Evolutionary conservation across 2,888 invertebrate genomes (phyloP), one percentile per base, ranked within the genome.

Genomic region (Pilophorus perplexus): DNA sequence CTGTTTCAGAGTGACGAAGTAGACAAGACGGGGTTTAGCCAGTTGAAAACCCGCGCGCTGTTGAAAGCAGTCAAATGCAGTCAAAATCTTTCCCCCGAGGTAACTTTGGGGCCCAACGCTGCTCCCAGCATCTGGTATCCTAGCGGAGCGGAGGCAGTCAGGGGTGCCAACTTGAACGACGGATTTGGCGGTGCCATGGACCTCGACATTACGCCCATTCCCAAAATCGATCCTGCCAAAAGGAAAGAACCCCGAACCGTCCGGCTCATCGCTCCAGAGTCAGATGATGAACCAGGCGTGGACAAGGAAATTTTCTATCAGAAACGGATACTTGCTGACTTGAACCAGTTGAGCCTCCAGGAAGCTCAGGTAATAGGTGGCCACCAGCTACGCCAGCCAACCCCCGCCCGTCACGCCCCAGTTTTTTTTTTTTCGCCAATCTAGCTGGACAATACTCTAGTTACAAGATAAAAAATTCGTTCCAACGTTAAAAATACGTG

Each of bases 1-100:
- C 48, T 46, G n/a, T 67, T 68, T 14, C 57, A 70, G 70, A 57
- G 66, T 68, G 69, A 68, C 16, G 66, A 67, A 14, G 60, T 66
- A 20, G 69, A 71, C 48, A 71, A 71, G 65, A 70, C 69, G 0
- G 69, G 69, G 10, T 69, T 66, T 54, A 59, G 44, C n/a, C 50
- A 46, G 52, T 16, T 69, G 16, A 44, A 44, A 25, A 6, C 25
- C 1, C 57, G 65, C 12, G 64, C 69, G 16, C 64, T 67, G 16
- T 23, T 28, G 23, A 69, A 69, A 60, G 67, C 69, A 14, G 38
- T 48, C 10, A 38, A 54, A 23, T 54, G 25, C 42, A 27, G 59
- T 18, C 14, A 22, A 12, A 44, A 33, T n/a, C 25, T 57, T 14
- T n/a, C 27, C 5, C 18, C 14, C 18, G 50, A 38, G 1, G 54